phyloP scores from a whole-genome alignment of 2,888 invertebrate genomes.

The Protophormia terraenovae region DNA sequence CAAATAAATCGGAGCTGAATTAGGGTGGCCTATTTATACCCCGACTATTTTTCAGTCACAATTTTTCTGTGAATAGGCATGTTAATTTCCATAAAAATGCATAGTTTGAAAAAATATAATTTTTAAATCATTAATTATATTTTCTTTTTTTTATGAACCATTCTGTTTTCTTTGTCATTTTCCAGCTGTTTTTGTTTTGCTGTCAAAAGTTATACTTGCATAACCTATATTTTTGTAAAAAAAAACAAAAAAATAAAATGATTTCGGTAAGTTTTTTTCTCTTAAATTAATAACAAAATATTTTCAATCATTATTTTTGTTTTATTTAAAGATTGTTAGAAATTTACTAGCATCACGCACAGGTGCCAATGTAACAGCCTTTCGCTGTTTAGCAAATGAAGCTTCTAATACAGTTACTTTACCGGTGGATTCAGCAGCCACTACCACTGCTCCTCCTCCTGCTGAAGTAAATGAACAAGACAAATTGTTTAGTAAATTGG shows the following conservation, averaged over 20 bases:
- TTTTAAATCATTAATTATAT: background rate
- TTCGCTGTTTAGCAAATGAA: constrained; percentile 54
- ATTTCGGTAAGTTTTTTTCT: constrained; percentile 38
- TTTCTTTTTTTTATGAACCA: background rate
- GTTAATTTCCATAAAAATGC: no score
- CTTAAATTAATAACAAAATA: background rate
- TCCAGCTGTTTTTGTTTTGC: constrained; percentile 59
- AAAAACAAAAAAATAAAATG: constrained; percentile 39
- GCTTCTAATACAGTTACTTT: background rate
- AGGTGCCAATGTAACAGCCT: background rate
- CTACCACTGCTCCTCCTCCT: background rate
- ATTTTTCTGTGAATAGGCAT: no score
- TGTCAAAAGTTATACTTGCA: constrained; percentile 56
- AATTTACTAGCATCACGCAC: constrained; percentile 48
- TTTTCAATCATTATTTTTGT: background rate
- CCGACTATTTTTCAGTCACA: no score
- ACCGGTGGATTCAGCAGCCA: background rate
- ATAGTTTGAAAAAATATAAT: no score
- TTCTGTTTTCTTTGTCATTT: background rate
- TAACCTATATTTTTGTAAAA: constrained; percentile 48
- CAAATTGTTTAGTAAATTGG: constrained; percentile 90
- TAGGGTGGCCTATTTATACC: no score
- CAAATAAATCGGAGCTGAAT: no score
- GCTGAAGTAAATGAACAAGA: constrained; percentile 81
- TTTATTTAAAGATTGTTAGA: constrained; percentile 56